Conservation (phyloP, 2,888 invertebrate species). For the Panopea generosa region DNA sequence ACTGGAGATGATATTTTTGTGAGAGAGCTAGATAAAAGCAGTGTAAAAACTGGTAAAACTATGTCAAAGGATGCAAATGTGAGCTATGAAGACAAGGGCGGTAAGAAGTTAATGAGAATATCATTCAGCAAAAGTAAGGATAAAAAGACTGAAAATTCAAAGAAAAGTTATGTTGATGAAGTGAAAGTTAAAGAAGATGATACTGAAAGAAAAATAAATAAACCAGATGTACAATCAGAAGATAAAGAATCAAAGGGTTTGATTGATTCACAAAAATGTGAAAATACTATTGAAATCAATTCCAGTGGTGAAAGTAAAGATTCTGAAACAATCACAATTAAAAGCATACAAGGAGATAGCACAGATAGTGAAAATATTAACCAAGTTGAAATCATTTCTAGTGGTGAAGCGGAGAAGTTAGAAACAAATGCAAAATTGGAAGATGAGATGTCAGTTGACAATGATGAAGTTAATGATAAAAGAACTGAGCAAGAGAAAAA, state of each 20-base stretch:
- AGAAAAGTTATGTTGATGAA: not conserved
- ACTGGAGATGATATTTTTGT: conserved; percentile 34
- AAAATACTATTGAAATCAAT: no score
- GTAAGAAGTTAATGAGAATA: conserved; percentile 50
- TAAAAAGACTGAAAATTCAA: not conserved
- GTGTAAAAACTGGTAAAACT: not conserved
- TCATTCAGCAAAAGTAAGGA: conserved; percentile 34
- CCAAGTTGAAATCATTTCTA: not conserved
- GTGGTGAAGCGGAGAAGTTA: conserved; percentile 5
- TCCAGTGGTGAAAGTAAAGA: conserved; percentile 4
- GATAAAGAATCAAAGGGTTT: no score
- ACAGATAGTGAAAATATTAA: no score
- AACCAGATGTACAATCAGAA: no score
- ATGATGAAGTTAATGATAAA: not conserved
- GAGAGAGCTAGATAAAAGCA: conserved; percentile 1
- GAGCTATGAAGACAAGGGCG: conserved; percentile 14
- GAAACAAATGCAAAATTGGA: not conserved
- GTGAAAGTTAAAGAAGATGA: no score
- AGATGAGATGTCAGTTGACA: not conserved
- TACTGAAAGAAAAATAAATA: no score
- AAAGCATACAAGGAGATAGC: no score
- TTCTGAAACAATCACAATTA: not conserved
- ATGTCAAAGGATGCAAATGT: conserved; percentile 15
- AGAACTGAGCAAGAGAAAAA: not conserved
- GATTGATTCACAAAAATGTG: no score